Base-by-base conservation (phyloP, 2,888 invertebrate genomes). In the Leucophenga maculata region DNA sequence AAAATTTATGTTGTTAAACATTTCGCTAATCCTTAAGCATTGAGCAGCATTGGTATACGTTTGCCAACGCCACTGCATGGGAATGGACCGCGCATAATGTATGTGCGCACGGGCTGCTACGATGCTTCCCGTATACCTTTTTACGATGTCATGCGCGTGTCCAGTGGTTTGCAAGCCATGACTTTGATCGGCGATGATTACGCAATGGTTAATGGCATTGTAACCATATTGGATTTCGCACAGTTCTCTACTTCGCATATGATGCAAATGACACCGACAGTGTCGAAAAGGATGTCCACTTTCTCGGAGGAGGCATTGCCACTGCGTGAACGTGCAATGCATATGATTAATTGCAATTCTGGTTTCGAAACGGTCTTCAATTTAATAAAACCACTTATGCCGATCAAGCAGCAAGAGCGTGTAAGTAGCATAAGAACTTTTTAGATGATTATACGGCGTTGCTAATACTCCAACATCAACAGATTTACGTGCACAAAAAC, bases 241-340 rank as follows among this genome's bases (percentile, higher is more conserved):
- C 89, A 89, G 59, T 87, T 91, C 14, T 90, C 90, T 1, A 77
- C 91, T 18, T 89, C 87, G 20, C 90, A 92, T 73, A 82, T 91
- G 26, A 87, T 90, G 44, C 91, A 91, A 77, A 89, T 91, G 85
- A 91, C 92, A 0, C 91, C 92, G 14, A 86, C 90, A 0, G 75
- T 92, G 14, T 88, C 91, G 13, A 92, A 91, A 80, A 92, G 92
- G 80, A 87, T 89, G 50, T 88, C 90, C 57, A 86, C 88, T 0
- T 89, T 90, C 74, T 71, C 89, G 22, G 90, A 92, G 86, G 91
- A 92, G 69, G 92, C 90, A 0, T 88, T 91, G 68, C 93, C 93
- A 0, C 82, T 91, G n/a, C 89, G 93, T 32, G 89, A 91, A 26
- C 91, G 90, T 75, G 90, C 90, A 13, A 86, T 90, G 69, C 91